Evolutionary conservation across 2,113 vertebrate species (phyloP).

Genomic region (Thunnus thynnus): DNA sequence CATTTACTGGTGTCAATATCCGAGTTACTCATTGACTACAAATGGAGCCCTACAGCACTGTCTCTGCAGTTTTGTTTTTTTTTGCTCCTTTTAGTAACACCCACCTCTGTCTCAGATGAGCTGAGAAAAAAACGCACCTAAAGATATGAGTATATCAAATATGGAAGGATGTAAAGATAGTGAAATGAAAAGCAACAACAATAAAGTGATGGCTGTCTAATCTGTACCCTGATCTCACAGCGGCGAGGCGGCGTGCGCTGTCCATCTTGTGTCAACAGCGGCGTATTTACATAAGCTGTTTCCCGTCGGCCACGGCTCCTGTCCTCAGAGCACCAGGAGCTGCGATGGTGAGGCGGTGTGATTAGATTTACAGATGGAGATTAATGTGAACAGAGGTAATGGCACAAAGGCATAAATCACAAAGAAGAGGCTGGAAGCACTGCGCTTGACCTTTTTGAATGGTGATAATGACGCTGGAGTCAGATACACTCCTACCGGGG

Average conservation of each 20-base stretch:
- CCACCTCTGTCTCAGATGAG: slow-evolving; percentile 28
- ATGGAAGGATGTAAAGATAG: slow-evolving; percentile 22
- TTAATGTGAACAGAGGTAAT: slow-evolving; percentile 79
- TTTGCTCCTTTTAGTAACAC: slow-evolving; percentile 2
- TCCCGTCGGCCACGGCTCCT: slow-evolving; percentile 64
- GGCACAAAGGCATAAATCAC: slow-evolving; percentile 78
- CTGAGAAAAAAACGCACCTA: slow-evolving; percentile 19
- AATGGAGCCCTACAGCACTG: slow-evolving; percentile 51
- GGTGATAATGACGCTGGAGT: slow-evolving; percentile 75
- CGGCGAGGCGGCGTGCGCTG: slow-evolving; percentile 58
- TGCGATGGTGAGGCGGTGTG: slow-evolving; percentile 56
- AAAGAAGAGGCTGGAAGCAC: slow-evolving; percentile 71
- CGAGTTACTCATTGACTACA: slow-evolving; percentile 68
- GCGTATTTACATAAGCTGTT: slow-evolving; percentile 83
- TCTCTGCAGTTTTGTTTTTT: slow-evolving; percentile 4
- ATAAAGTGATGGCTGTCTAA: slow-evolving; percentile 39
- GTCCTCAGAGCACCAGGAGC: slow-evolving; percentile 62
- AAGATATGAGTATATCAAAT: slow-evolving; percentile 38
- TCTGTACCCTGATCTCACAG: slow-evolving; percentile 60
- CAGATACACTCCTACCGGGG: slow-evolving; percentile 55
- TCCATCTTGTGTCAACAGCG: slow-evolving; percentile 83
- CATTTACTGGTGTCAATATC: slow-evolving; percentile 69
- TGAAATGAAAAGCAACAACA: slow-evolving; percentile 49
- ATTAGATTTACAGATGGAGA: slow-evolving; percentile 84
- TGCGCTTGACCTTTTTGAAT: slow-evolving; percentile 79